Evolutionary conservation across 2,113 vertebrate species (phyloP), one percentile per base, ranked within the genome.

Genomic region (Urocolius indicus): DNA sequence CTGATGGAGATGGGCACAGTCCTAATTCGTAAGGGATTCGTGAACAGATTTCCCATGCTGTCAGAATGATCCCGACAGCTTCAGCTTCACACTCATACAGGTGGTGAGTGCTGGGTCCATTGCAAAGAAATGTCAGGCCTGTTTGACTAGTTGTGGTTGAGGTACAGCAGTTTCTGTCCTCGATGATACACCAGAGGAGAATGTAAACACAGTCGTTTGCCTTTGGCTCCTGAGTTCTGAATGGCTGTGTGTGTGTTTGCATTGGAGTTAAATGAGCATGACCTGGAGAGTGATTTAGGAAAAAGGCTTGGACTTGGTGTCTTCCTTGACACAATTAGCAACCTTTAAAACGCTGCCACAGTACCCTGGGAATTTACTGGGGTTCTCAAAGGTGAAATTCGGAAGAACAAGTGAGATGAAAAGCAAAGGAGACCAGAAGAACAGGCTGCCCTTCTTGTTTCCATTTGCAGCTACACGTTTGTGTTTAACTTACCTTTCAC

Each of bases 391-490:
- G 73, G 34, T 49, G 49, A 84, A 86, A 36, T 61, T 36, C 83
- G 51, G 51, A 80, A 86, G 61, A 74, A 20, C 49, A 67, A 79
- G 34, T 29, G 57, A 92, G 88, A 93, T 89, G 85, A 92, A 96
- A 96, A 94, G 83, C 80, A 71, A 57, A 93, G 75, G 61, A 88
- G 93, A 97, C 95, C 69, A 78, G 93, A 94, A 96, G 83, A 96
- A 97, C 90, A 94, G 90, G 83, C 88, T 93, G 75, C 55, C 24
- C 61, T 93, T 91, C 94, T 94, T 85, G 41, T 86, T 96, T 86
- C 83, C 68, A 74, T 83, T 68, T 88, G 79, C 71, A 92, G 79
- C 86, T 93, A 88, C 82, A 71, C 1, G 62, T 96, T 96, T 95
- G 78, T 95, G 87, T 95, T 92, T 92, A 86, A 96, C 92, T 90